These are phyloP conservation scores for Xiphophorus maculatus DNA, from an alignment of 2,113 vertebrate genomes.

Conservation along the genomic window DNA sequence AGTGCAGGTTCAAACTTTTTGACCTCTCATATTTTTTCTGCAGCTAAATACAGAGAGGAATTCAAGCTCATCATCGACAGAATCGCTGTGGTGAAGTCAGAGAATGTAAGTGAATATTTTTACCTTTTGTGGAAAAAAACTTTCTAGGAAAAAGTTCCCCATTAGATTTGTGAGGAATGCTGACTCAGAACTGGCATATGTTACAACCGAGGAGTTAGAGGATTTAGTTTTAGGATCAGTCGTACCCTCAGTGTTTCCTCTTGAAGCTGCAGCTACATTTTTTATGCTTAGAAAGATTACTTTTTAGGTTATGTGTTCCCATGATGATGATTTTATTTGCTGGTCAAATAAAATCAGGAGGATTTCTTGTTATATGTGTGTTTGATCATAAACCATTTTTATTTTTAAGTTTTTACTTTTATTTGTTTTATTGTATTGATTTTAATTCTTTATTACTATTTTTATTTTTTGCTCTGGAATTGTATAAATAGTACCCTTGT, in stretches of 20 bases:
- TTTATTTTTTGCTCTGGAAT: too few relatives aligned
- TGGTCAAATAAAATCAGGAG: too few relatives aligned
- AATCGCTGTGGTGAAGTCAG: constrained; percentile 82
- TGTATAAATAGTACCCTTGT: too few relatives aligned
- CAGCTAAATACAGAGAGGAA: constrained; percentile 85
- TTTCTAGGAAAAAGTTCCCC: not conserved
- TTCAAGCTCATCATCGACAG: constrained; percentile 83
- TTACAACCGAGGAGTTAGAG: not conserved
- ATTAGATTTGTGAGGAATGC: not conserved
- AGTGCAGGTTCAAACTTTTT: constrained; percentile 7
- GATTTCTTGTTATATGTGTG: too few relatives aligned
- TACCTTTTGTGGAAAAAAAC: constrained; percentile 42
- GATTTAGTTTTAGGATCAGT: not conserved
- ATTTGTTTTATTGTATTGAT: too few relatives aligned
- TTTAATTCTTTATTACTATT: too few relatives aligned
- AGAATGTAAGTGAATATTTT: constrained; percentile 79
- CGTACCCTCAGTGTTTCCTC: constrained; percentile 12
- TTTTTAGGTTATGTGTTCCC: too few relatives aligned
- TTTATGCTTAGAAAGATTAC: not conserved
- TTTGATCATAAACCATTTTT: too few relatives aligned
- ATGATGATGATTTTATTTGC: not conserved
- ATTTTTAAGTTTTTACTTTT: too few relatives aligned
- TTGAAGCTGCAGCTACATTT: constrained; percentile 25
- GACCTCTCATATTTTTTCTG: constrained; percentile 13
- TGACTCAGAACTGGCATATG: not conserved